Conservation (phyloP, 1,140 invertebrate genomes). For the Apis cerana region DNA sequence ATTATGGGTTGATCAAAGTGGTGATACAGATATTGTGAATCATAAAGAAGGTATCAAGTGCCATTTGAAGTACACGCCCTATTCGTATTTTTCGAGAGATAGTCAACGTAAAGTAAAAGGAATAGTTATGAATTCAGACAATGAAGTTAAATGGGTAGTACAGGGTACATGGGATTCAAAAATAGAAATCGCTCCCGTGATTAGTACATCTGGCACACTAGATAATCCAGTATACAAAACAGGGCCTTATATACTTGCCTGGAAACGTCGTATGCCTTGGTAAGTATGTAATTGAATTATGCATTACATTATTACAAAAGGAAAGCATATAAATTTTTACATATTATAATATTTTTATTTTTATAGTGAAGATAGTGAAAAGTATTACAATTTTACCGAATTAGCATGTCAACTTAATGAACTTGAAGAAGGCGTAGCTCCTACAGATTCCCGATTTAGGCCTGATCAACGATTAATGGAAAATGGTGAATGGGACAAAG, state of each 20-base stretch:
- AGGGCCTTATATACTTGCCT: conserved; percentile 90
- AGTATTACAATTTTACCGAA: conserved; percentile 96
- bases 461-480: conserved; percentile 99
- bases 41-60: conserved; percentile 94
- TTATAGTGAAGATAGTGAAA: conserved; percentile 86
- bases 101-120: conserved; percentile 94
- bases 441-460: conserved; percentile 95
- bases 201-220: conserved; percentile 85
- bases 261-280: conserved; percentile 91
- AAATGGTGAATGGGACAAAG: conserved; percentile 96
- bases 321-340: background rate
- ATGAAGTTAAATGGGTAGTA: conserved; percentile 90
- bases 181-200: conserved; percentile 96
- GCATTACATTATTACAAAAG: background rate
- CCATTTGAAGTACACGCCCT: conserved; percentile 97
- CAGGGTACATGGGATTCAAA: conserved; percentile 97
- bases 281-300: conserved; percentile 81
- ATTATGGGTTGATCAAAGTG: conserved; percentile 99
- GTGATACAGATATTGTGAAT: conserved; percentile 98
- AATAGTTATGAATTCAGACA: conserved; percentile 86
- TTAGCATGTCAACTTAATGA: conserved; percentile 98
- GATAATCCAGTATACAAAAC: conserved; percentile 96
- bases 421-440: conserved; percentile 94
- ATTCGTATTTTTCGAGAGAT: conserved; percentile 98
- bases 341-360: conserved; percentile 22